Conservation (phyloP, 2,113 vertebrate genomes). For the Setophaga petechia region DNA sequence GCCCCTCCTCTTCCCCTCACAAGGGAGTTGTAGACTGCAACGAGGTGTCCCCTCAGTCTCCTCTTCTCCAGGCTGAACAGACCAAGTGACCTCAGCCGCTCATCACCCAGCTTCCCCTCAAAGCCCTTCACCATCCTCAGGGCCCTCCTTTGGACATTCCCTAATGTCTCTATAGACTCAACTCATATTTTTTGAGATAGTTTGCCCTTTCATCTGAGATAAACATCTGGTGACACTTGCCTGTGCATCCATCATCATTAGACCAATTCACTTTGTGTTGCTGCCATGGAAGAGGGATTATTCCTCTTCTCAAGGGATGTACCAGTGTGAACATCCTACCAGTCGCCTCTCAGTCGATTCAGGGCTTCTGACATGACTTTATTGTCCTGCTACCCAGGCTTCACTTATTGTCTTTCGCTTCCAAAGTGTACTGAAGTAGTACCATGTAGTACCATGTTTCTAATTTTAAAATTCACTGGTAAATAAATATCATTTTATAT, state of each 20-base stretch:
- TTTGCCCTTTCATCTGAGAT: background rate
- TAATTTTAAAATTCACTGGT: background rate
- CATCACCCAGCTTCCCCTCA: too few relatives aligned
- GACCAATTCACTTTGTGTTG: background rate
- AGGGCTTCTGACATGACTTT: background rate
- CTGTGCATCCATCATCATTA: background rate
- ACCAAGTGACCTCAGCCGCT: background rate
- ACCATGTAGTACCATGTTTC: background rate
- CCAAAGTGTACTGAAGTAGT: background rate
- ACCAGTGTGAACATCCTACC: background rate
- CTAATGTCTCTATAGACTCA: background rate
- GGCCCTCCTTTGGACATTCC: background rate
- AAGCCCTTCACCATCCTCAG: fast-evolving
- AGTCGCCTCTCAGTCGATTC: background rate
- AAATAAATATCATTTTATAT: background rate
- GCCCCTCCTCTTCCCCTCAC: background rate
- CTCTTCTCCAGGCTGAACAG: background rate
- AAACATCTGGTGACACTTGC: background rate
- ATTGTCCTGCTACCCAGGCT: background rate
- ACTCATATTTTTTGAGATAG: background rate
- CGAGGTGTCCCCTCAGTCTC: background rate
- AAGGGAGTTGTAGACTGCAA: too few relatives aligned
- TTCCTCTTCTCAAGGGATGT: background rate
- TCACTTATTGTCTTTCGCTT: background rate
- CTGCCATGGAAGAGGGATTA: background rate